phyloP scores from a whole-genome alignment of 1,140 invertebrate genomes.

The Chlorops oryzae region DNA sequence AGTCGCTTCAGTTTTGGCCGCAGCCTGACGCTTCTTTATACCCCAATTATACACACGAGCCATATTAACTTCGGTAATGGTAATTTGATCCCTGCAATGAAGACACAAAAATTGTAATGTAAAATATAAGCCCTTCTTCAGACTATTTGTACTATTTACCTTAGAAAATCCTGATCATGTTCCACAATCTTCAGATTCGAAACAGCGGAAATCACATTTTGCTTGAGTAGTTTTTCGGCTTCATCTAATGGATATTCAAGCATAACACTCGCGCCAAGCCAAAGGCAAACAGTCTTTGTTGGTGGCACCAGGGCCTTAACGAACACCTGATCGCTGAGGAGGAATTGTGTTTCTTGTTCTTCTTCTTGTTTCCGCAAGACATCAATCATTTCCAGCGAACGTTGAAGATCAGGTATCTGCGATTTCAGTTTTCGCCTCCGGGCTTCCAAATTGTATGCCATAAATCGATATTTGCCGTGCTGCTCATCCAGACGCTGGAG shows the following conservation, averaged over 20 bases:
- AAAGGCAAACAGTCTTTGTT: conserved; percentile 91
- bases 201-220: conserved; percentile 83
- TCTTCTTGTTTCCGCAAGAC: conserved; percentile 77
- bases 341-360: conserved; percentile 82
- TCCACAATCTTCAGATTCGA: conserved; percentile 79
- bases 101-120: not conserved
- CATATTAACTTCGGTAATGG: conserved; percentile 98
- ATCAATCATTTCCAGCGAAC: conserved; percentile 87
- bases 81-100: conserved; percentile 83
- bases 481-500: conserved; percentile 82
- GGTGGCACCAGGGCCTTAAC: conserved; percentile 83
- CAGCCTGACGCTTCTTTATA: conserved; percentile 76
- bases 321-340: conserved; percentile 93
- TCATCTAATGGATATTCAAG: conserved; percentile 92
- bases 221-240: conserved; percentile 77
- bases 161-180: conserved; percentile 68
- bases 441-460: conserved; percentile 83
- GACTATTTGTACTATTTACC: conserved; percentile 25
- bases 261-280: conserved; percentile 99
- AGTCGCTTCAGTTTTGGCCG: conserved; percentile 27
- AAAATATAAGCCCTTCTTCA: not conserved
- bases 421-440: conserved; percentile 77
- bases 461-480: conserved; percentile 94
- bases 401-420: conserved; percentile 90
- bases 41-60: conserved; percentile 95